Conservation (phyloP, 2,113 vertebrate genomes). For the Nibea coibor region DNA sequence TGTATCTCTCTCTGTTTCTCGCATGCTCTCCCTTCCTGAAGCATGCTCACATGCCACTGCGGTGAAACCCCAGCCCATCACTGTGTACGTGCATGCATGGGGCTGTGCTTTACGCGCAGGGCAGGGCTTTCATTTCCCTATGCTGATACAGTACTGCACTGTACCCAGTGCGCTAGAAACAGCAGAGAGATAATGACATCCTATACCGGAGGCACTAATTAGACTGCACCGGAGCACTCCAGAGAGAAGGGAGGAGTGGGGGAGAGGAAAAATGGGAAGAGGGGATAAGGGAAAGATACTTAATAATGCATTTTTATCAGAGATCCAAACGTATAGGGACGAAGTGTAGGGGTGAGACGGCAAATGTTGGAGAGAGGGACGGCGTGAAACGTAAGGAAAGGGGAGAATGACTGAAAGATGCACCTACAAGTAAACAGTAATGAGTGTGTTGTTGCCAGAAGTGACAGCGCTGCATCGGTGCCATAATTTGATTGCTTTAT, state of each 20-base stretch:
- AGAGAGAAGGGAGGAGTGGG: conserved; percentile 45
- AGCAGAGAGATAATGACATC: conserved; percentile 77
- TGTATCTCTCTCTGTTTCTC: conserved; percentile 8
- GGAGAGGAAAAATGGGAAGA: conserved; percentile 24
- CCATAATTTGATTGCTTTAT: conserved; percentile 32
- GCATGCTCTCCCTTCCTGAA: conserved; percentile 4
- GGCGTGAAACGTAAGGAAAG: conserved; percentile 4
- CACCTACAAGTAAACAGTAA: conserved; percentile 58
- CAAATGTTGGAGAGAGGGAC: conserved; percentile 36
- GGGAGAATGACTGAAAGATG: conserved; percentile 17
- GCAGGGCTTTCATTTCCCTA: conserved; percentile 53
- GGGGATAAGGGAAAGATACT: conserved; percentile 45
- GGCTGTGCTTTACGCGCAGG: conserved; percentile 19
- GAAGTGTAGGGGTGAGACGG: conserved; percentile 34
- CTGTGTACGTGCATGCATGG: conserved; percentile 25
- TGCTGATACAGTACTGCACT: conserved; percentile 74
- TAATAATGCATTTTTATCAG: conserved; percentile 67
- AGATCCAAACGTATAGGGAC: conserved; percentile 53
- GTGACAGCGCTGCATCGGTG: conserved; percentile 66
- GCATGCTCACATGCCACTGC: conserved; percentile 23
- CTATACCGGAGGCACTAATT: conserved; percentile 80
- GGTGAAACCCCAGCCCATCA: conserved; percentile 9
- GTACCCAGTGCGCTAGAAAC: conserved; percentile 72
- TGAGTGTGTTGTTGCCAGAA: conserved; percentile 61
- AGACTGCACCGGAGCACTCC: conserved; percentile 72